Evolutionary conservation across 2,113 vertebrate species (phyloP).

Genomic region (Narcine bancroftii): DNA sequence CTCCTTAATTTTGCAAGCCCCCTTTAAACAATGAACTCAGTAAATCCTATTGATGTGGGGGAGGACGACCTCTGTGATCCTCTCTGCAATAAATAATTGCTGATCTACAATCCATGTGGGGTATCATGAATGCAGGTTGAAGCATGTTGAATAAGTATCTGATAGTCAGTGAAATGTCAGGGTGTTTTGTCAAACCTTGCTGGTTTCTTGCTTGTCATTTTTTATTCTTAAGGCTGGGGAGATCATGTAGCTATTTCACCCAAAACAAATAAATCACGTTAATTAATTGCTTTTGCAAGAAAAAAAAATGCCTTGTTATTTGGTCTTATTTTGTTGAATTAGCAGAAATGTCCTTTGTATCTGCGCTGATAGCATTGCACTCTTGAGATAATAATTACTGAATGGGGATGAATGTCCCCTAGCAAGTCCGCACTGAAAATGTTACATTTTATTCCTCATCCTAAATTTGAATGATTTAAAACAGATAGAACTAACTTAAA

Average conservation of each 20-base stretch:
- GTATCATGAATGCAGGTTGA: too few relatives aligned
- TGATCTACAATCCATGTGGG: too few relatives aligned
- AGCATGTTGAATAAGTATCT: too few relatives aligned
- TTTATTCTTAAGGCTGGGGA: not conserved
- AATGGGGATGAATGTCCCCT: not conserved
- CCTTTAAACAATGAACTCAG: too few relatives aligned
- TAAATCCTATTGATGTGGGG: too few relatives aligned
- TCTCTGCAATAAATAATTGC: too few relatives aligned
- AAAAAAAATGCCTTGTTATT: not conserved
- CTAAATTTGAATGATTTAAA: not conserved
- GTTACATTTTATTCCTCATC: not conserved
- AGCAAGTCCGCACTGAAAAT: not conserved
- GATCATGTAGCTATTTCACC: not conserved
- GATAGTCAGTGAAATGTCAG: too few relatives aligned
- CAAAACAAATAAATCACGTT: not conserved
- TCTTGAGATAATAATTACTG: not conserved
- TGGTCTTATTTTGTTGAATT: not conserved
- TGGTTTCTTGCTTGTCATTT: too few relatives aligned
- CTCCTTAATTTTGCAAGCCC: too few relatives aligned
- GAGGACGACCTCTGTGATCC: too few relatives aligned
- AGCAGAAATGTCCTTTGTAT: not conserved
- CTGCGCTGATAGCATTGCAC: not conserved
- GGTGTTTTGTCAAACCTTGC: too few relatives aligned
- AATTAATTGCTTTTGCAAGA: not conserved
- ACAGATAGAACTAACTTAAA: not conserved